Conservation (phyloP, 2,113 vertebrate genomes). For the Notothenia rossii region DNA sequence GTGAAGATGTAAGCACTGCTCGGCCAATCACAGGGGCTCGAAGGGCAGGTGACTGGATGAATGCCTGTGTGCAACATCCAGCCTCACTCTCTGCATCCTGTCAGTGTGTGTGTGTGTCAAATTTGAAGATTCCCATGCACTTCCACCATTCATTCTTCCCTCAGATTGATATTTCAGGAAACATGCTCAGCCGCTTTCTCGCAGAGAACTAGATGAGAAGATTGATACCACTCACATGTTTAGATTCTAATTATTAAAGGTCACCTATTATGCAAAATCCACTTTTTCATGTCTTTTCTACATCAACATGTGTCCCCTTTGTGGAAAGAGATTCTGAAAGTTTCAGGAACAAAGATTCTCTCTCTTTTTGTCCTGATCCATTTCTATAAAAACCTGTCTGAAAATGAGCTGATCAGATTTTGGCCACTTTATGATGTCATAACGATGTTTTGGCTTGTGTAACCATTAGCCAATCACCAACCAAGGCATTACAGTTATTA, state of each 20-base stretch:
- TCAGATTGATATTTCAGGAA: conserved; percentile 37
- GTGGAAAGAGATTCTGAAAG: no score
- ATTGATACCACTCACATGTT: not conserved
- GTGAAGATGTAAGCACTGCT: conserved; percentile 17
- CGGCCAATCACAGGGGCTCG: conserved; percentile 51
- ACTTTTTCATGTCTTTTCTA: no score
- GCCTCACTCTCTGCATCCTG: conserved; percentile 51
- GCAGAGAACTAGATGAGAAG: not conserved
- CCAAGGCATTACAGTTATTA: no score
- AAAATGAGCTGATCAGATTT: no score
- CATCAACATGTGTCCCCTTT: no score
- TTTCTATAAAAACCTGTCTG: no score
- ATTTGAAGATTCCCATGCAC: conserved; percentile 1
- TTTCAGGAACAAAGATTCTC: no score
- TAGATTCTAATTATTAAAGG: not conserved
- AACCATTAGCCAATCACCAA: no score
- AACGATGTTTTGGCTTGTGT: no score
- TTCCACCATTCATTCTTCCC: conserved; percentile 1
- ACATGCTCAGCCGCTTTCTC: not conserved
- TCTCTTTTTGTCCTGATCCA: no score
- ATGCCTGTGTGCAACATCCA: conserved; percentile 28
- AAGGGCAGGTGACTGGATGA: conserved; percentile 35
- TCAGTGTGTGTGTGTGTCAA: conserved; percentile 8
- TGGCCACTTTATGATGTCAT: no score
- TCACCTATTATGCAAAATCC: no score